Percentiles rank a stretch among this genome's conserved stretches.
Evolutionary conservation across 1,140 invertebrate genomes (phyloP).

Genomic region (Euborellia annulipes): DNA sequence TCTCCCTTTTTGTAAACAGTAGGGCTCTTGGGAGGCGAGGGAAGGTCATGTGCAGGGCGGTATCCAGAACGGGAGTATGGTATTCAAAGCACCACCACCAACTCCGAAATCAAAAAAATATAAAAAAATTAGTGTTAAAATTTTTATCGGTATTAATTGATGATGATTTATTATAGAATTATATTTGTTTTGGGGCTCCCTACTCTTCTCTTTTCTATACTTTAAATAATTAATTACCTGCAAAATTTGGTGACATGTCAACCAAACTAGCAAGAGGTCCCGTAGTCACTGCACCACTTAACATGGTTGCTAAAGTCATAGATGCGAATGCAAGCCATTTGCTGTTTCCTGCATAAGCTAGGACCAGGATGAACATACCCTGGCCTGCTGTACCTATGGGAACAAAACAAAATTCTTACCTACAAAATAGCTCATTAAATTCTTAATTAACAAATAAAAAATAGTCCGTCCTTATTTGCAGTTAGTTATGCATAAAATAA

Average conservation of each 20-base stretch:
- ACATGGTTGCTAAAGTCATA: constrained; percentile 39
- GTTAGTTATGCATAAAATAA: constrained; percentile 5
- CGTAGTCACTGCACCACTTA: constrained; percentile 46
- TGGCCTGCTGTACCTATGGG: constrained; percentile 32
- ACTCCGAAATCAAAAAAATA: constrained; percentile 1
- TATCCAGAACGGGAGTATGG: constrained; percentile 2
- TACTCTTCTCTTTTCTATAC: too few species aligned
- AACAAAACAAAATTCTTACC: too few species aligned
- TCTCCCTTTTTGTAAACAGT: neutral
- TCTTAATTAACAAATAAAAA: too few species aligned
- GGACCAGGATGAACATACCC: constrained; percentile 35
- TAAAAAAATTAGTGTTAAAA: neutral
- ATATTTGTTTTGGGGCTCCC: too few species aligned
- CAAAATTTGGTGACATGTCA: constrained; percentile 51
- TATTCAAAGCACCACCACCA: neutral
- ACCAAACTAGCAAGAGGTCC: constrained; percentile 45
- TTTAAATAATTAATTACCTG: constrained; percentile 25
- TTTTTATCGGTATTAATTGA: neutral
- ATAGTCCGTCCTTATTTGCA: neutral
- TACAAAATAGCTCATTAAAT: too few species aligned
- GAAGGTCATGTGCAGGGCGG: neutral
- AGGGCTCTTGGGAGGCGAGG: too few species aligned
- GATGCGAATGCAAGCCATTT: constrained; percentile 38
- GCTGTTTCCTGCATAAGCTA: constrained; percentile 46
- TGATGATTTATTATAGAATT: neutral